Evolutionary conservation across 2,797 vertebrate species (phyloP).

Genomic region (Poecilia wingei): DNA sequence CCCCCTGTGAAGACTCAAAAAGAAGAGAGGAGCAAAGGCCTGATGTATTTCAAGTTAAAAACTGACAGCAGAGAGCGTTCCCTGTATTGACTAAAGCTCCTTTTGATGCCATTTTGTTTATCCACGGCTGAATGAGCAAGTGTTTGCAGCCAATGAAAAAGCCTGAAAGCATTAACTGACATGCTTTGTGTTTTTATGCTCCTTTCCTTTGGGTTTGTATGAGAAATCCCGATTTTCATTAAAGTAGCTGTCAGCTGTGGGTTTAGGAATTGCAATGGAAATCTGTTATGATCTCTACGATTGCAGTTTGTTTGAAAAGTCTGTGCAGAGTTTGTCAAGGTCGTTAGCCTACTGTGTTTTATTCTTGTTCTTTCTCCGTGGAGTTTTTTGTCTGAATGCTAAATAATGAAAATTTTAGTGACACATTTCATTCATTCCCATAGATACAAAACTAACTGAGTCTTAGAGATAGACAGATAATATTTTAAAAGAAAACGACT

Average conservation of each 20-base stretch:
- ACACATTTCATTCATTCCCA: constrained; percentile 22
- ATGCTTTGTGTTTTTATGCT: constrained; percentile 46
- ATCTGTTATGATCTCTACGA: constrained; percentile 31
- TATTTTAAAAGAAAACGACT: neutral
- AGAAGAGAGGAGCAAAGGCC: constrained; percentile 51
- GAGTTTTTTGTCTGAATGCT: constrained; percentile 5
- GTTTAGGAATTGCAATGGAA: constrained; percentile 43
- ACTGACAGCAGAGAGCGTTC: constrained; percentile 60
- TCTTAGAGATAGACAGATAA: neutral
- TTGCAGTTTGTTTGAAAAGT: constrained; percentile 30
- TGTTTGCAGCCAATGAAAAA: constrained; percentile 68
- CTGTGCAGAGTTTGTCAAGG: constrained; percentile 31
- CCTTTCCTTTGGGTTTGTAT: constrained; percentile 36
- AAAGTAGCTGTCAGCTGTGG: constrained; percentile 46
- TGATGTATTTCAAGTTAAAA: constrained; percentile 67
- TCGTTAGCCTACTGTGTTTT: constrained; percentile 26
- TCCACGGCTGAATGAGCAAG: constrained; percentile 69
- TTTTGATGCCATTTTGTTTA: constrained; percentile 61
- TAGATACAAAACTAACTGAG: constrained; percentile 2
- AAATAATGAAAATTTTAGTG: constrained; percentile 23
- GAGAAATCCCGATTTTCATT: constrained; percentile 55
- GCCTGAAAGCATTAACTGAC: constrained; percentile 54
- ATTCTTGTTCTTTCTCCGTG: constrained; percentile 11
- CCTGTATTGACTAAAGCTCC: constrained; percentile 48
- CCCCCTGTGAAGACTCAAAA: constrained; percentile 56